Percentiles rank a stretch among this genome's conserved stretches.
Conservation (phyloP, 2,113 vertebrate genomes). For the Sakesphorus luctuosus region DNA sequence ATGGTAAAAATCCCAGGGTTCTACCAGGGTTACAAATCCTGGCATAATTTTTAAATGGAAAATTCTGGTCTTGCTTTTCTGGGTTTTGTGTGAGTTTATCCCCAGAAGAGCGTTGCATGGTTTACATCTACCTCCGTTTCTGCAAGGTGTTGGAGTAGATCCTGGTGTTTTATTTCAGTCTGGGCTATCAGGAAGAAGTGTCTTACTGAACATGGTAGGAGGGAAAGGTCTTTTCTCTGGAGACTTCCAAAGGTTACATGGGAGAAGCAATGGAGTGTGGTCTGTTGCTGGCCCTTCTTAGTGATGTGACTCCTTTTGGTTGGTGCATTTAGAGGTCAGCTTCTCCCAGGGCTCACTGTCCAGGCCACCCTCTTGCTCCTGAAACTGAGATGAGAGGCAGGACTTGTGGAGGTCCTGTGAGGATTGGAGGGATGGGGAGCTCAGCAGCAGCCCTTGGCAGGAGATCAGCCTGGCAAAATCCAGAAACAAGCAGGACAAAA, state of each 20-base stretch:
- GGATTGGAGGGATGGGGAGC: background rate
- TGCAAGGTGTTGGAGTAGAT: background rate
- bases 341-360: background rate
- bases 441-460: background rate
- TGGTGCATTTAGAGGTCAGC: background rate
- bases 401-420: background rate
- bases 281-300: background rate
- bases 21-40: conserved; percentile 30
- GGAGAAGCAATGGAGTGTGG: background rate
- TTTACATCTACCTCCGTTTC: background rate
- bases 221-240: background rate
- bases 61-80: background rate
- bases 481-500: background rate
- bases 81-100: background rate
- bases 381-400: background rate
- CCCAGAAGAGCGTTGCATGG: background rate
- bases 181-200: background rate
- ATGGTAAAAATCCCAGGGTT: conserved; percentile 33
- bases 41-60: conserved; percentile 9
- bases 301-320: background rate
- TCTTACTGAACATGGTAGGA: background rate
- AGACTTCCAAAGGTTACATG: background rate
- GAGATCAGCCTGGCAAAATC: background rate
- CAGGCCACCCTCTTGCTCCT: background rate
- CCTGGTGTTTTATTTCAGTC: background rate